Evolutionary conservation across 2,888 invertebrate species (phyloP).

Genomic region (Petrophora chlorosata): DNA sequence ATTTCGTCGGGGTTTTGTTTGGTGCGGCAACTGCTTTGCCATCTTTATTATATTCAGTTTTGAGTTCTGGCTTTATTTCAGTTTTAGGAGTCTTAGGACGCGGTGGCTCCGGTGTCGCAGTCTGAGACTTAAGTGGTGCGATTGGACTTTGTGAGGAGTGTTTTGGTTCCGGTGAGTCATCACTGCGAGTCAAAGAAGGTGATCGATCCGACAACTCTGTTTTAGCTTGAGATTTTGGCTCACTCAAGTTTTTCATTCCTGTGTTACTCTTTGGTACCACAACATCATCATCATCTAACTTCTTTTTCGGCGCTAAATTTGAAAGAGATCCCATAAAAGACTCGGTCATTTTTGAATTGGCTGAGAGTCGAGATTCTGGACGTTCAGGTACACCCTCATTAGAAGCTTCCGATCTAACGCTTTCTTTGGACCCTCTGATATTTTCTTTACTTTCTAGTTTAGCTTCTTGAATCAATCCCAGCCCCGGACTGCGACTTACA

Average conservation of each 20-base stretch:
- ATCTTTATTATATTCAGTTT: slow-evolving; percentile 41
- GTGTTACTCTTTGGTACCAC: slow-evolving; percentile 67
- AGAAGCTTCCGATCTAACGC: slow-evolving; percentile 64
- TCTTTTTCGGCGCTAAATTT: slow-evolving; percentile 61
- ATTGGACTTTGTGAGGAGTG: slow-evolving; percentile 52
- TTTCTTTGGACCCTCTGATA: slow-evolving; percentile 71
- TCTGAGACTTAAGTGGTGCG: slow-evolving; percentile 56
- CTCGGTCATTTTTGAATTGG: slow-evolving; percentile 78
- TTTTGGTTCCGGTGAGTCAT: slow-evolving; percentile 78
- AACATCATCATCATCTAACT: slow-evolving; percentile 74
- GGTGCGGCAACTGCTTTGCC: slow-evolving; percentile 46
- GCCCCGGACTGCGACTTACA: slow-evolving; percentile 64
- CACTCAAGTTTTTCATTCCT: slow-evolving; percentile 47
- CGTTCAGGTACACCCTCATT: slow-evolving; percentile 64
- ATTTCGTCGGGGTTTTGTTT: slow-evolving; percentile 59
- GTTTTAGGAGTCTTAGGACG: slow-evolving; percentile 71
- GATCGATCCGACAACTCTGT: slow-evolving; percentile 72
- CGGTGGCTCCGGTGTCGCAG: slow-evolving; percentile 60
- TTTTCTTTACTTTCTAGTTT: slow-evolving; percentile 74
- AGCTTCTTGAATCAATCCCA: slow-evolving; percentile 77
- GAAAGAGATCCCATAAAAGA: slow-evolving; percentile 75
- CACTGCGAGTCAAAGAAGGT: slow-evolving; percentile 76
- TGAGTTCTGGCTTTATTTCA: slow-evolving; percentile 54
- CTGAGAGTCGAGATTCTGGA: slow-evolving; percentile 74
- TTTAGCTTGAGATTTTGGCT: slow-evolving; percentile 55